Base-by-base conservation (phyloP, 2,113 vertebrate species). In the Syngnathus typhle region DNA sequence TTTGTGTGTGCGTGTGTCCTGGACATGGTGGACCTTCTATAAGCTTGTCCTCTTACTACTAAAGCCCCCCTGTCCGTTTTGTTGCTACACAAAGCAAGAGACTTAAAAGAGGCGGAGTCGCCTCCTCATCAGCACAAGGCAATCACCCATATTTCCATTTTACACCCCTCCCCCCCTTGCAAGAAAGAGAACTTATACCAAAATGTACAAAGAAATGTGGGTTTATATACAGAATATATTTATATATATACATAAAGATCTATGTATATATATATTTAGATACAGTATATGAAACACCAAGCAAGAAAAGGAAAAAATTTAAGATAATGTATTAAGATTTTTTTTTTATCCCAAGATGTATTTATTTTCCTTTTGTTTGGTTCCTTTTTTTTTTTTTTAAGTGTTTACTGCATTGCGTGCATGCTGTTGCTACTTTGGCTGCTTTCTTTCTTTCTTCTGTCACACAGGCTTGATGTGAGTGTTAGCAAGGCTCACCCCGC, bases 261-360 rank as follows among this genome's bases (percentile, higher is more conserved):
- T 56, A 55, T 67, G 23, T 56, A 67, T 56, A 67, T 55, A 55
- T 67, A 67, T 67, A 89, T 88, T 85, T 88, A 88, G 86, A 85
- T 89, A 32, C 27, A 32, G 27, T 32, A 85, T 88, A 89, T 88
- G 79, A 89, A 87, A 89, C 84, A 85, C 83, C 79, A 82, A 85
- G 83, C 82, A 74, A 87, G 81, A 88, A 88, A 88, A 89, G 82
- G 86, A 91, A 86, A 32, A 82, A 88, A 87, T 87, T 88, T 86
- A 87, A 89, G 80, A 89, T 89, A 87, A 90, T 90, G 89, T 92
- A 91, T 91, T 89, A 88, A 84, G 82, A 84, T 85, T 88, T 87
- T 87, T 91, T 90, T 88, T 85, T 89, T 87, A 88, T 88, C 80
- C 85, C 81, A 85, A 88, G 82, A 91, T 92, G 88, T 92, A 91